Percentiles rank a stretch among this genome's conserved stretches.
Evolutionary conservation across 2,888 invertebrate genomes (phyloP).

Genomic region (Cheilosia scutellata): DNA sequence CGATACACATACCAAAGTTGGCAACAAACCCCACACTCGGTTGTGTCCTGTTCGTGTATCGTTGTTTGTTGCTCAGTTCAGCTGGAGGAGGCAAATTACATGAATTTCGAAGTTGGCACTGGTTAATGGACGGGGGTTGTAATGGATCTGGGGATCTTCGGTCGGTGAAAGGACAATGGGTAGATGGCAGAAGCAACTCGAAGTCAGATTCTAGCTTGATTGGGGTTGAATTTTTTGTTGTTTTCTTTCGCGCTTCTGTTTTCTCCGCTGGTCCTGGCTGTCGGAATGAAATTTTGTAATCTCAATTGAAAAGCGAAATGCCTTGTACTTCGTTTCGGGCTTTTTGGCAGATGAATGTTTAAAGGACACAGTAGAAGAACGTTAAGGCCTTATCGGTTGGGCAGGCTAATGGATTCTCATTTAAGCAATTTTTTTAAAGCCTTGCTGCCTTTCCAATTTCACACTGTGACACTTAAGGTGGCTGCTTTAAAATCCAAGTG

Average conservation of each 20-base stretch:
- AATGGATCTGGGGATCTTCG: slow-evolving; percentile 21
- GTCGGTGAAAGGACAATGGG: slow-evolving; percentile 18
- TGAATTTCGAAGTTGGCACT: slow-evolving; percentile 46
- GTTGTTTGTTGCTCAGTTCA: slow-evolving; percentile 43
- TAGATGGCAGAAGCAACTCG: background rate
- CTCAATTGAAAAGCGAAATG: slow-evolving; percentile 32
- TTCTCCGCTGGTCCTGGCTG: slow-evolving; percentile 2
- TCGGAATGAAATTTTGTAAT: slow-evolving; percentile 55
- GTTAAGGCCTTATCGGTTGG: slow-evolving; percentile 26
- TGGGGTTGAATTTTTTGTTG: slow-evolving; percentile 43
- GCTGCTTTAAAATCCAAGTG: slow-evolving; percentile 23
- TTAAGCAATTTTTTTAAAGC: slow-evolving; percentile 32
- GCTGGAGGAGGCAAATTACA: slow-evolving; percentile 43
- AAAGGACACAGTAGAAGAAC: slow-evolving; percentile 28
- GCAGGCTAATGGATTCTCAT: slow-evolving; percentile 49
- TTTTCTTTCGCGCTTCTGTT: slow-evolving; percentile 6
- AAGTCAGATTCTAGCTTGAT: slow-evolving; percentile 50
- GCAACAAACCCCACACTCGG: slow-evolving; percentile 32
- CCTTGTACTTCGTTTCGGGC: slow-evolving; percentile 19
- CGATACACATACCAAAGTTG: slow-evolving; percentile 41
- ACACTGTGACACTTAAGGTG: slow-evolving; percentile 26
- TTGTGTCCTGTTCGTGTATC: slow-evolving; percentile 1
- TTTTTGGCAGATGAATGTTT: slow-evolving; percentile 33
- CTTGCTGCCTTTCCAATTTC: background rate
- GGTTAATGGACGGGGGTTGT: background rate